Percentiles rank a stretch among this genome's conserved stretches.
These are phyloP conservation scores for Triplophysa rosa DNA, from an alignment of 2,113 vertebrate genomes.

Conservation along the genomic window DNA sequence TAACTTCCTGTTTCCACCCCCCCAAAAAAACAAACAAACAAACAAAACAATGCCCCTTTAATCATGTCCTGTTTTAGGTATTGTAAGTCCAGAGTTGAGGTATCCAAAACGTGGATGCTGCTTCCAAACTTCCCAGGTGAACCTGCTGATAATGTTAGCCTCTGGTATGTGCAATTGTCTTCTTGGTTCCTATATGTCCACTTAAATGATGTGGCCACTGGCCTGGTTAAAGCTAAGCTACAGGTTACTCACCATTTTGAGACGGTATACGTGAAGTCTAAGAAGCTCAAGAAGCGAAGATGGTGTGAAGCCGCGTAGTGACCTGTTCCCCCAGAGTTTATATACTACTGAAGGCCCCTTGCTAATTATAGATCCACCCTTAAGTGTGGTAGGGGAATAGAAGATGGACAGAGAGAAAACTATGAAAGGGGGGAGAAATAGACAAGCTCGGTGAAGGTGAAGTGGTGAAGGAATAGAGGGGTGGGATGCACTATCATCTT, in stretches of 20 bases:
- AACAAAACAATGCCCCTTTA: constrained; percentile 11
- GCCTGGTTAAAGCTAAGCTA: not conserved
- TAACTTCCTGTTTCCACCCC: not conserved
- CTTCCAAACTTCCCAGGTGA: constrained; percentile 1
- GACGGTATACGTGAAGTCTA: constrained; percentile 68
- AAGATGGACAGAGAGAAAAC: constrained; percentile 47
- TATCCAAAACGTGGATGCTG: constrained; percentile 1
- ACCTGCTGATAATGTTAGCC: not conserved
- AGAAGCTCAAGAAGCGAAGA: constrained; percentile 73
- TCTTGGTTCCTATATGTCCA: constrained; percentile 8
- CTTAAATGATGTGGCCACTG: not conserved
- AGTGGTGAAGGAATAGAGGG: constrained; percentile 55
- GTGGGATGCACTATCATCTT: constrained; percentile 69
- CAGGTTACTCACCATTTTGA: constrained; percentile 77
- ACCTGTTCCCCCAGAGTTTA: constrained; percentile 62
- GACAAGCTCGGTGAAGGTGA: constrained; percentile 27
- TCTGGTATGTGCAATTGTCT: constrained; percentile 1
- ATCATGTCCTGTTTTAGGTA: not conserved
- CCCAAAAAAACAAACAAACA: constrained; percentile 16
- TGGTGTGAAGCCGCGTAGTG: constrained; percentile 70
- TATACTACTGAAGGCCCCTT: constrained; percentile 64
- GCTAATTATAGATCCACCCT: constrained; percentile 77
- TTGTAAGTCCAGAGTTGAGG: constrained; percentile 7
- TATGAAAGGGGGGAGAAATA: constrained; percentile 41
- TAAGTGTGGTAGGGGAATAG: constrained; percentile 75